Evolutionary conservation across 2,888 invertebrate genomes (phyloP).

Genomic region (Clepsis dumicolana): DNA sequence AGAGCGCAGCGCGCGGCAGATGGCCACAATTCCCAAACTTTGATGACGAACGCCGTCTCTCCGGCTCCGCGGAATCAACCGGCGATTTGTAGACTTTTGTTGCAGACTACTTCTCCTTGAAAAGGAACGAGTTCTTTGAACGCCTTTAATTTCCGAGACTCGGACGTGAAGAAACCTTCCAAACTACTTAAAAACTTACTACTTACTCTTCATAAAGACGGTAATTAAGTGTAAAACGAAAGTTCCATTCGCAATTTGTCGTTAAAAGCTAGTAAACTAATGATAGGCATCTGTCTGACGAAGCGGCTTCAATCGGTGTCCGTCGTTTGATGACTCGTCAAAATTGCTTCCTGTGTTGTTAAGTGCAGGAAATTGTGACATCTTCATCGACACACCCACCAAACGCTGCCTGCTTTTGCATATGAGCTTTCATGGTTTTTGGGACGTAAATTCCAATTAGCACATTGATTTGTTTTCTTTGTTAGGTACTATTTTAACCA

Average conservation of each 20-base stretch:
- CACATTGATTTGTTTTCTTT: neutral
- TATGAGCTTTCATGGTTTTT: conserved; percentile 19
- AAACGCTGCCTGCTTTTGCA: conserved; percentile 68
- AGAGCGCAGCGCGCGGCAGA: conserved; percentile 80
- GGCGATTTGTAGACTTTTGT: conserved; percentile 76
- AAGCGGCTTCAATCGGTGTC: conserved; percentile 73
- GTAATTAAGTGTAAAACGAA: conserved; percentile 47
- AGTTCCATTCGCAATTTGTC: conserved; percentile 57
- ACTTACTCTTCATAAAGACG: conserved; percentile 25
- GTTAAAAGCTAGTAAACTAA: conserved; percentile 58
- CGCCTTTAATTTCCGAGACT: conserved; percentile 54
- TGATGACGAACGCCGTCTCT: conserved; percentile 77
- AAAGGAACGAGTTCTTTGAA: conserved; percentile 60
- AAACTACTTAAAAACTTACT: conserved; percentile 20
- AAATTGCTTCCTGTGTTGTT: conserved; percentile 84
- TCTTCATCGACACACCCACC: conserved; percentile 79
- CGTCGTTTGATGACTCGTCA: conserved; percentile 84
- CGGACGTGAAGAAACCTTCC: conserved; percentile 13
- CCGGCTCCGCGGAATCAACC: conserved; percentile 63
- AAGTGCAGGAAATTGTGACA: conserved; percentile 86
- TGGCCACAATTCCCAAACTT: conserved; percentile 84
- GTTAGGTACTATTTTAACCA: neutral
- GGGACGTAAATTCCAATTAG: neutral
- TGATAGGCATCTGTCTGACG: conserved; percentile 68
- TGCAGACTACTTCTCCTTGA: conserved; percentile 67